These are phyloP conservation scores for Euplagia quadripunctaria DNA, from an alignment of 2,888 invertebrate species.

Conservation along the genomic window DNA sequence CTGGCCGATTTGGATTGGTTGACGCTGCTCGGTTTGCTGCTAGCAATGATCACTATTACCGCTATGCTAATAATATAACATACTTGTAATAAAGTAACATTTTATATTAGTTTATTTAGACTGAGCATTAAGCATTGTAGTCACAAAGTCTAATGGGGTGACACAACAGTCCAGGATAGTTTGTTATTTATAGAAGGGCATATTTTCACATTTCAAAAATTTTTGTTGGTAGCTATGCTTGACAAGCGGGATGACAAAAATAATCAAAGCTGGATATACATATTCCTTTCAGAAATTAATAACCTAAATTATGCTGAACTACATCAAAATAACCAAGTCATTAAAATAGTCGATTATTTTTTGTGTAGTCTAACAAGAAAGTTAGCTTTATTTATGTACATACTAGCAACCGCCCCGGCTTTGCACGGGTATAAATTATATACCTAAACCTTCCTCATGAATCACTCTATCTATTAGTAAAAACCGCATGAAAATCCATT, in stretches of 20 bases:
- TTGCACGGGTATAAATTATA: too few relatives aligned
- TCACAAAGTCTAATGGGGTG: conserved; percentile 4
- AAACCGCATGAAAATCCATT: too few relatives aligned
- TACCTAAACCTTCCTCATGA: too few relatives aligned
- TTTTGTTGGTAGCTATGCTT: neutral
- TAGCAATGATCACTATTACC: conserved; percentile 91
- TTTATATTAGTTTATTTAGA: conserved; percentile 12
- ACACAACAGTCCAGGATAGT: neutral
- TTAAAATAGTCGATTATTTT: neutral
- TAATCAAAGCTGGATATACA: neutral
- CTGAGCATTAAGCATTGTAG: neutral
- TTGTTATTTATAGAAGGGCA: neutral
- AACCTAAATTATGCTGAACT: neutral
- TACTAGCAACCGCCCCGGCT: too few relatives aligned
- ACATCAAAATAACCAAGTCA: too few relatives aligned
- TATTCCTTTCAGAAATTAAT: neutral
- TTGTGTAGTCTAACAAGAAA: neutral
- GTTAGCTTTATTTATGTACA: neutral
- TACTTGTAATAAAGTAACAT: conserved; percentile 21
- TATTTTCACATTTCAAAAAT: too few relatives aligned
- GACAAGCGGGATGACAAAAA: neutral
- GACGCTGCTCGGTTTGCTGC: conserved; percentile 91
- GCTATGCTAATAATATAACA: conserved; percentile 88
- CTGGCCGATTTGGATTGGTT: conserved; percentile 91
- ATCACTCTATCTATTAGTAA: too few relatives aligned